Evolutionary conservation across 2,113 vertebrate genomes (phyloP), one percentile per base, ranked within the genome.

Genomic region (Pontoporia blainvillei): DNA sequence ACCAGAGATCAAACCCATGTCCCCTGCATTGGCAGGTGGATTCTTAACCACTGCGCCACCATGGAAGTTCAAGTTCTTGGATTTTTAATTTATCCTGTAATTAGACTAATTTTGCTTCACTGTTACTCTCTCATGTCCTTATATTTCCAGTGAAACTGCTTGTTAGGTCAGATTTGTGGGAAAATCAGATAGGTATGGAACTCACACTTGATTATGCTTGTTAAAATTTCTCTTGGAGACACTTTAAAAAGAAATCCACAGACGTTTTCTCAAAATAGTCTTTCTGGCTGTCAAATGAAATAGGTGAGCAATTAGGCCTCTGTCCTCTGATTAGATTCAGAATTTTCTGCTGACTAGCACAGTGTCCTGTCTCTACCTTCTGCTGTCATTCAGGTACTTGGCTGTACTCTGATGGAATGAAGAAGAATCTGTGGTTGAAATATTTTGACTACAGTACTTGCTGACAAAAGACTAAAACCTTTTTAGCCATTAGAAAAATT

Each of bases 401-500:
- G 61, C 61, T 90, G 23, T 86, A n/a, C 46, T 83, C 64, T 85
- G 64, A 71, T 15, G 61, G 34, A 89, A 29, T 69, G 96, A 96
- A 71, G 54, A 90, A 86, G 54, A 87, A 52, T 75, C 46, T 92
- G 62, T 52, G 71, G 90, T 87, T 90, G 84, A 92, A 92, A 81
- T 79, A 91, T 94, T 95, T 95, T 96, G 75, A 71, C 85, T 36
- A 72, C 41, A 64, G 49, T 69, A 71, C 57, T 97, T 95, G 52
- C 69, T 90, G 84, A 92, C 71, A 93, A 90, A 96, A 71, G 79
- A 54, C n/a, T 62, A 69, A 95, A 96, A 76, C n/a, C n/a, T 87
- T 90, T 85, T 75, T 81, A 95, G 71, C 81, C 69, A 92, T 96
- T 97, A 97, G 75, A 94, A 94, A 98, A 96, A 96, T 97, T 85